Evolutionary conservation across 1,140 invertebrate genomes (phyloP).

Genomic region (Pomacea maculata): DNA sequence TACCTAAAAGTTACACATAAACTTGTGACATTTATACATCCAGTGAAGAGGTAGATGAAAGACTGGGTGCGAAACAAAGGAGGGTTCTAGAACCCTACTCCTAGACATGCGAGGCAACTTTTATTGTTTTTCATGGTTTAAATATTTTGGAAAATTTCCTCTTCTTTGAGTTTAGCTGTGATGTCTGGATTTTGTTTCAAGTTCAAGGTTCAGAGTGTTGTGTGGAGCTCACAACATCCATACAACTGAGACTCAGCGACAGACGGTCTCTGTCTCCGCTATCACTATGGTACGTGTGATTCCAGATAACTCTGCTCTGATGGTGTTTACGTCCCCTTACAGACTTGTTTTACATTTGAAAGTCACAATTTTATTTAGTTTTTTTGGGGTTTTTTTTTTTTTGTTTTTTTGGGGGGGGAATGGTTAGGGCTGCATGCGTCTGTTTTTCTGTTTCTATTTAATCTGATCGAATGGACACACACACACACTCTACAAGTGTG

Average conservation of each 20-base stretch:
- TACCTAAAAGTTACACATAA: too few relatives aligned
- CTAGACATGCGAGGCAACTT: not conserved
- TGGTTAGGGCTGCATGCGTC: too few relatives aligned
- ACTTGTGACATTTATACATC: too few relatives aligned
- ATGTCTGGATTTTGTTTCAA: not conserved
- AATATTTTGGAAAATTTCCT: not conserved
- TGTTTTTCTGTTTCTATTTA: too few relatives aligned
- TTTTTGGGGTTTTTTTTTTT: too few relatives aligned
- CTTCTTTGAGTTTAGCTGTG: not conserved
- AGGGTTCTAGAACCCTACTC: not conserved
- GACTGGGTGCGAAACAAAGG: not conserved
- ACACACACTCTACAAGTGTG: too few relatives aligned
- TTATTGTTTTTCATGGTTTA: not conserved
- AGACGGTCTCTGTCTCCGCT: too few relatives aligned
- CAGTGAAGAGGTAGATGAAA: too few relatives aligned
- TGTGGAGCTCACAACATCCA: slow-evolving; percentile 20
- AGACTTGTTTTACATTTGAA: not conserved
- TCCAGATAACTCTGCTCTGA: not conserved
- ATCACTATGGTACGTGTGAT: too few relatives aligned
- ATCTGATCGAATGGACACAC: too few relatives aligned
- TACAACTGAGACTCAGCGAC: too few relatives aligned
- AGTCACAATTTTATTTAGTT: not conserved
- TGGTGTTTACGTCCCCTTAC: not conserved
- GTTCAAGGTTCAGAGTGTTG: slow-evolving; percentile 12
- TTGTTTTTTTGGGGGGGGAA: too few relatives aligned